Conservation (phyloP, 2,888 invertebrate species). For the Tridacna gigas region DNA sequence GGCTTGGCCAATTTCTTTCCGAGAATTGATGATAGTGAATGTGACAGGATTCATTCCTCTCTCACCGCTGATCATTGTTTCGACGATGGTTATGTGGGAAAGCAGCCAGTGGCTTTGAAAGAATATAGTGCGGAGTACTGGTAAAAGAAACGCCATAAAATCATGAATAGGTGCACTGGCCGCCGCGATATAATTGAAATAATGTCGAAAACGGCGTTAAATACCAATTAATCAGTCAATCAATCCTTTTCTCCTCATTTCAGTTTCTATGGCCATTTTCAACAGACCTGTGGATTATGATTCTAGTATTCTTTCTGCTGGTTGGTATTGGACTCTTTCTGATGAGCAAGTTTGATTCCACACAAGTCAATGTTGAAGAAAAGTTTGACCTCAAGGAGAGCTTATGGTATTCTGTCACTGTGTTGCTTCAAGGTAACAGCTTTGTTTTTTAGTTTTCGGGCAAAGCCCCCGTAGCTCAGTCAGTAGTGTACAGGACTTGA, state of each 20-base stretch:
- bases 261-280: slow-evolving; percentile 74
- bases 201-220: not conserved
- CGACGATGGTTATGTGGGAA: too few relatives aligned
- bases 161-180: too few relatives aligned
- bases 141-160: too few relatives aligned
- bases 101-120: too few relatives aligned
- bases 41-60: too few relatives aligned
- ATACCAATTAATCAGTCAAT: not conserved
- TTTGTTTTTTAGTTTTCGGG: too few relatives aligned
- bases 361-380: slow-evolving; percentile 71
- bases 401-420: slow-evolving; percentile 80
- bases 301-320: slow-evolving; percentile 73
- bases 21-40: too few relatives aligned
- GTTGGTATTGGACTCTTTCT: slow-evolving; percentile 75
- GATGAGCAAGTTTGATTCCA: slow-evolving; percentile 78
- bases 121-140: too few relatives aligned
- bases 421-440: slow-evolving; percentile 73
- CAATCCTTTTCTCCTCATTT: slow-evolving; percentile 29
- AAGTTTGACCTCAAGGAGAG: slow-evolving; percentile 80
- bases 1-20: too few relatives aligned
- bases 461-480: too few relatives aligned
- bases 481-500: too few relatives aligned
- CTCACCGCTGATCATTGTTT: too few relatives aligned
- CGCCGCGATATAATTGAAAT: not conserved
- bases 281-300: slow-evolving; percentile 74